phyloP scores from a whole-genome alignment of 1,140 invertebrate genomes.

The Ostrea edulis region DNA sequence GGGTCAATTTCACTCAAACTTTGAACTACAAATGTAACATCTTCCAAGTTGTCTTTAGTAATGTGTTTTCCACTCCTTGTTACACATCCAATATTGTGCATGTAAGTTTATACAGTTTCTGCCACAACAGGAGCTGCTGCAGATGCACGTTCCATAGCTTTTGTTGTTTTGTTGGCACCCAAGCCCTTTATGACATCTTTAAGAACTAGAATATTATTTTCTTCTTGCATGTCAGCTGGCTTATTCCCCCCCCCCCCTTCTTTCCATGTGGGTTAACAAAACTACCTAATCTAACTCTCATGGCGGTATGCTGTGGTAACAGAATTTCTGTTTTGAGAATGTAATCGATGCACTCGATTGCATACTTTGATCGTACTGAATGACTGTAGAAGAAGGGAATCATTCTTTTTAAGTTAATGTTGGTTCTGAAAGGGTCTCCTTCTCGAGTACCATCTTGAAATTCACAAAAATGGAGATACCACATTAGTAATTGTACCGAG shows the following conservation, averaged over 20 bases:
- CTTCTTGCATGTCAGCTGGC: slow-evolving; percentile 57
- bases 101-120: slow-evolving; percentile 19
- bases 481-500: slow-evolving; percentile 3
- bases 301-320: slow-evolving; percentile 32
- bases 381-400: slow-evolving; percentile 48
- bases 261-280: slow-evolving; percentile 54
- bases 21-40: slow-evolving; percentile 14
- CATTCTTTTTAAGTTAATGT: slow-evolving; percentile 11
- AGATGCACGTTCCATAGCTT: slow-evolving; percentile 49
- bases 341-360: slow-evolving; percentile 40
- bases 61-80: slow-evolving; percentile 16
- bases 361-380: slow-evolving; percentile 41
- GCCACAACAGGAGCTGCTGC: slow-evolving; percentile 48
- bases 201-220: slow-evolving; percentile 55
- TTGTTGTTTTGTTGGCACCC: slow-evolving; percentile 53
- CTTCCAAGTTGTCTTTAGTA: slow-evolving; percentile 25
- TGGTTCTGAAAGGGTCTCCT: slow-evolving; percentile 40
- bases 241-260: slow-evolving; percentile 56
- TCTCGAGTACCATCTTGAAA: slow-evolving; percentile 34
- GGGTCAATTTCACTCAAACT: not conserved
- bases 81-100: slow-evolving; percentile 15
- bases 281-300: slow-evolving; percentile 50
- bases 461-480: slow-evolving; percentile 21
- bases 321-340: slow-evolving; percentile 53
- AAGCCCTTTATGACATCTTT: slow-evolving; percentile 53